Evolutionary conservation across 1,140 invertebrate genomes (phyloP), one percentile per base, ranked within the genome.

Genomic region (Maniola jurtina): DNA sequence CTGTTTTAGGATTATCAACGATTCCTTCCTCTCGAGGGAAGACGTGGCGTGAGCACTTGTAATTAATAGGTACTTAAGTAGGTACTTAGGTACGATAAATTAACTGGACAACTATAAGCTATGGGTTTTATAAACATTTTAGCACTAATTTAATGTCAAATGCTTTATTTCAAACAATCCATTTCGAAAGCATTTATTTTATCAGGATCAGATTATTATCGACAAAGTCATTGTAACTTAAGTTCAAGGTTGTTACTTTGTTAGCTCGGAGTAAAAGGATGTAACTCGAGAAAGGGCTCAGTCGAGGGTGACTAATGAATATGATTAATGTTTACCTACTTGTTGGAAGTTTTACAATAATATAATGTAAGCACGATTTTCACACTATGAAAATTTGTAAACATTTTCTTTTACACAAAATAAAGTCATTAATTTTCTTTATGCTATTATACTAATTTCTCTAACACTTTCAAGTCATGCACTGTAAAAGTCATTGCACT

Each of bases 401-500:
- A 45, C 42, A 45, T 52, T 52, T 25, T 52, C 48, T 15, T 15
- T 16, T 8, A 52, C 48, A 52, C 16, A 25, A 52, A 16, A 15
- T 52, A 52, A 52, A 16, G 7, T 52, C 0, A 52, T 16, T 52
- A 52, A 25, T 25, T 16, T 11, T 11, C 14, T 52, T 7, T 52
- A 52, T 11, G 15, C 25, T 15, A 13, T 52, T 9, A 15, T 25
- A 16, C 15, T 13, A 52, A 10, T 11, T 25, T 16, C 15, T 45
- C 42, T 45, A 45, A 45, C 42, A 45, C 42, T 45, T 11, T 45
- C 42, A 45, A 45, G 42, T 45, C 42, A 45, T 45, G 42, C 42
- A 45, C 5, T 11, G 5, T 5, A 9, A 45, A 45, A 45, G 42
- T 45, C 42, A n/a, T 13, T 45, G 42, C 42, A 45, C 42, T 45